Conservation (phyloP, 2,888 invertebrate species). For the Cryptophagus acutangulus region DNA sequence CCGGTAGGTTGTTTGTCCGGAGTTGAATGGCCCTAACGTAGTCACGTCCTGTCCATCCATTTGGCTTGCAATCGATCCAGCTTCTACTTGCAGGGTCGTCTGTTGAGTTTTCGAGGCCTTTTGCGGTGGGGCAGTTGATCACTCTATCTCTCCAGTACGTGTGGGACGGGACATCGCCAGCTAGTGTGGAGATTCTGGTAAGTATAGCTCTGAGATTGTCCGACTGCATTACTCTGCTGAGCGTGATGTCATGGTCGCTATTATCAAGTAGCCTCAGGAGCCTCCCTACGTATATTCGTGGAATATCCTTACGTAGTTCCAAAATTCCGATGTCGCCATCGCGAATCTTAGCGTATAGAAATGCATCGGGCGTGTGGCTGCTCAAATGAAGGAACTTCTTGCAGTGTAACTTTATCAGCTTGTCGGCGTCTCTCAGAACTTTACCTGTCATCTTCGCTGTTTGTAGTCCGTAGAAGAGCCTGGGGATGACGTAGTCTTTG, state of each 20-base stretch:
- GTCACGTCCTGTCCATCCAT: conserved; percentile 29
- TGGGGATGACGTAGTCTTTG: conserved; percentile 36
- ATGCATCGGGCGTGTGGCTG: neutral
- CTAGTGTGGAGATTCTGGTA: no score
- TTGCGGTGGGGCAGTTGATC: conserved; percentile 9
- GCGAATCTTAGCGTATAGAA: neutral
- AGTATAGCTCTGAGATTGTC: no score
- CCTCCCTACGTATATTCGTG: conserved; percentile 15
- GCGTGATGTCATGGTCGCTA: conserved; percentile 12
- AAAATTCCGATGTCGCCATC: conserved; percentile 32
- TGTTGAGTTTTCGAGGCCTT: conserved; percentile 11
- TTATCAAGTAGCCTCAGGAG: conserved; percentile 10
- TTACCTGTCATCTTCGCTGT: conserved; percentile 25
- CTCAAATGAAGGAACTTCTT: neutral
- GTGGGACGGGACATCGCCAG: conserved; percentile 8
- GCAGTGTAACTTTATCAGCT: conserved; percentile 10
- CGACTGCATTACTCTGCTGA: conserved; percentile 12
- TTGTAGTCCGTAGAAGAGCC: conserved; percentile 38
- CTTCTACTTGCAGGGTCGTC: conserved; percentile 14
- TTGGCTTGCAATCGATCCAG: conserved; percentile 16
- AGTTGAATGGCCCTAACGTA: conserved; percentile 28
- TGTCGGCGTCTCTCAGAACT: conserved; percentile 13
- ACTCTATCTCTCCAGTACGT: conserved; percentile 12
- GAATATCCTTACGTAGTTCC: conserved; percentile 22
- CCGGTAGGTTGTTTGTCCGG: conserved; percentile 25